Base-by-base conservation (phyloP, 2,888 invertebrate genomes). In the Anarsia innoxiella region DNA sequence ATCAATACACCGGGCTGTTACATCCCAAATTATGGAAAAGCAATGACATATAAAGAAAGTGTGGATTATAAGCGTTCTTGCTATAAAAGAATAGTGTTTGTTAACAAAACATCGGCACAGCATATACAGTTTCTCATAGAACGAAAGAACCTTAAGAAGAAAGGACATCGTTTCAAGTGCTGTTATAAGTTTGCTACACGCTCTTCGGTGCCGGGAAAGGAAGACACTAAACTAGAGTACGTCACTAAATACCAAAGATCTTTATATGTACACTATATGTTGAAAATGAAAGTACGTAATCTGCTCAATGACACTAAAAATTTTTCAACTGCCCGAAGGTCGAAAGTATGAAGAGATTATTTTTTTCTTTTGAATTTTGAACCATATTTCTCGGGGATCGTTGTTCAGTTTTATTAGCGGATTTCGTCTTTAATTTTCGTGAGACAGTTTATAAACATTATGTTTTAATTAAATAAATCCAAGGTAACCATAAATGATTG, bases 1-100 rank as follows among this genome's bases (percentile, higher is more conserved):
- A 55, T 76, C 27, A 56, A 68, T 30, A 75, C 75, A 11, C 52
- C 59, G 15, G 72, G 73, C 14, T 76, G 75, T 40, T 44, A 41
- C 12, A 73, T 75, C 46, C 75, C 73, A 19, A 66, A 73, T 41
- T 74, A 66, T 42, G 46, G 44, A 13, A 65, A 59, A 42, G 58
- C 49, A 10, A 39, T 64, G 12, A 37, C 48, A 36, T 60, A 61
- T 37, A 48, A 42, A 27, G 55, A 56, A 41, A 31, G 46, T 0
- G 33, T 37, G 4, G 26, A 48, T 13, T 10, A 14, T 3, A 48
- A 55, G 1, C 37, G 39, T 12, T 40, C 46, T 0, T 76, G 75
- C 39, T 68, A 63, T 0, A 29, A 43, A 13, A 51, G 72, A 45
- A 60, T 62, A 1, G 39, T 76, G 12, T 63, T 56, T 25, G 41